A percentile compares a stretch with the other conserved stretches of the same genome.
Conservation (phyloP, 2,113 vertebrate genomes). For the Leptocoma aspasia region DNA sequence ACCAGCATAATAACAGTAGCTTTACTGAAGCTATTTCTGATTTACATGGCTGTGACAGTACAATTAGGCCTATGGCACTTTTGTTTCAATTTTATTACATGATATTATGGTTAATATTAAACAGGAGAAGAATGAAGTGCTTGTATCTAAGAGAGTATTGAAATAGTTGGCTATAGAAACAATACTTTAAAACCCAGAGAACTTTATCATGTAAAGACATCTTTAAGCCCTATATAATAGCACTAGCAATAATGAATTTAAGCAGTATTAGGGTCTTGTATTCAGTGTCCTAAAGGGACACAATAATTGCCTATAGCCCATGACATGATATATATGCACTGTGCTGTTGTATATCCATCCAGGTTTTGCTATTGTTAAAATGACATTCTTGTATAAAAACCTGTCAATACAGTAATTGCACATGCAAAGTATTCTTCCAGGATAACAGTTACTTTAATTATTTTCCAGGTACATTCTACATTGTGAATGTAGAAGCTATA, state of each 20-base stretch:
- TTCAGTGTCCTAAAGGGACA: neutral
- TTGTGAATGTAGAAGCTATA: neutral
- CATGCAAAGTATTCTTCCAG: neutral
- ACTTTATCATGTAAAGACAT: constrained; percentile 35
- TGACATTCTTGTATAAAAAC: neutral
- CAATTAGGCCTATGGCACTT: constrained; percentile 63
- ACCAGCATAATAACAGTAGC: constrained; percentile 37
- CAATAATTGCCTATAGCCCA: neutral
- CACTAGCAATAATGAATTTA: neutral
- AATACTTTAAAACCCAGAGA: constrained; percentile 26
- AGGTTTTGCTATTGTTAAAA: neutral
- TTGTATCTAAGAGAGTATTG: neutral
- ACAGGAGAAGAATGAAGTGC: constrained; percentile 9
- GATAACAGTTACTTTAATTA: neutral
- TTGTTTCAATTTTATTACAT: constrained; percentile 56
- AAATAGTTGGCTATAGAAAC: constrained; percentile 13
- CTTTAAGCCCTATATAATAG: constrained; percentile 14
- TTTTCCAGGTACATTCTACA: neutral
- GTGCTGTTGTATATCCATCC: neutral
- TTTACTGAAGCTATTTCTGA: constrained; percentile 50
- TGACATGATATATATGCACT: neutral
- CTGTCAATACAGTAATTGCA: neutral
- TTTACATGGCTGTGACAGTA: constrained; percentile 60
- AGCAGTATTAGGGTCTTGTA: neutral
- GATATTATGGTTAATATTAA: constrained; percentile 58